phyloP scores from a whole-genome alignment of 2,888 invertebrate species.

The Argyra leucocephala region DNA sequence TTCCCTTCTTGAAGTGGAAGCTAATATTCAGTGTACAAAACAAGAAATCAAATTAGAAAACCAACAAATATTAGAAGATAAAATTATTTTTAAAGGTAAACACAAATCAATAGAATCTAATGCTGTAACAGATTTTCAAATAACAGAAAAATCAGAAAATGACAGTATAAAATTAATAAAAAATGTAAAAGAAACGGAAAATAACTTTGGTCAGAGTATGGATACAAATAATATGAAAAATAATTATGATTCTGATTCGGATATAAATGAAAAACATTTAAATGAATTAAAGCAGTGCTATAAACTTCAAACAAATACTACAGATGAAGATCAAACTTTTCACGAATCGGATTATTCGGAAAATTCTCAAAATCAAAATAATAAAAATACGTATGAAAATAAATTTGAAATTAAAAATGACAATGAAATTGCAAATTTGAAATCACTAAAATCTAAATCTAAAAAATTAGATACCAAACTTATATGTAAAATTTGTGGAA shows the following conservation, averaged over 20 bases:
- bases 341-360: too few species aligned
- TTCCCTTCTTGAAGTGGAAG: neutral
- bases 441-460: too few species aligned
- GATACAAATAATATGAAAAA: neutral
- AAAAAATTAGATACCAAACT: neutral
- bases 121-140: neutral
- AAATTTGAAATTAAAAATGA: neutral
- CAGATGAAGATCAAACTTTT: too few species aligned
- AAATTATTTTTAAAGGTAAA: neutral
- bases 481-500: conserved; percentile 7
- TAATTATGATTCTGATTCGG: neutral
- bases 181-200: neutral
- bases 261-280: too few species aligned
- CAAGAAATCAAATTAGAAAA: neutral
- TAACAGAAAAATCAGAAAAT: neutral
- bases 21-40: neutral
- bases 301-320: too few species aligned
- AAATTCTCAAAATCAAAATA: too few species aligned
- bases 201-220: neutral
- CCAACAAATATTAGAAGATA: neutral
- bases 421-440: too few species aligned
- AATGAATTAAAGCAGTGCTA: too few species aligned
- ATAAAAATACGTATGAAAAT: neutral
- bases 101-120: neutral
- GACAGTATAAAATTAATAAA: neutral